These are phyloP conservation scores for Anguilla megastoma DNA, from an alignment of 2,797 vertebrate species.

Conservation along the genomic window DNA sequence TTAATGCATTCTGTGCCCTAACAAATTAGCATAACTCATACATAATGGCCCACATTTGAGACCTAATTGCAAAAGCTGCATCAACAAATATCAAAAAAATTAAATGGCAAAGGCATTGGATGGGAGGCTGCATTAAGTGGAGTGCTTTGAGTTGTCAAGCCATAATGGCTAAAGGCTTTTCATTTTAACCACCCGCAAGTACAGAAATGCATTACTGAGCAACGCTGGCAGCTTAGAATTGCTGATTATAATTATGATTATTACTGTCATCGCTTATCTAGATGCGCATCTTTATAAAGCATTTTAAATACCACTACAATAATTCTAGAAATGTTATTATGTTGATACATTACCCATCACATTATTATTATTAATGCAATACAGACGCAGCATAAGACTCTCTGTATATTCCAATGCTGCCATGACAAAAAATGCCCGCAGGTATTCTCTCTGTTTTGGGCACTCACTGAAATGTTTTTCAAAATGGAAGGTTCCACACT, in stretches of 20 bases:
- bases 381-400: conserved; percentile 43
- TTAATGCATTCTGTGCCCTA: conserved; percentile 99
- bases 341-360: conserved; percentile 68
- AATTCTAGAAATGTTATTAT: conserved; percentile 75
- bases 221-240: conserved; percentile 58
- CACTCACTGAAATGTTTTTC: conserved; percentile 59
- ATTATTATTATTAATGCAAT: conserved; percentile 62
- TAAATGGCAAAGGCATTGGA: conserved; percentile 72
- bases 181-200: conserved; percentile 73
- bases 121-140: conserved; percentile 69
- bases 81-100: conserved; percentile 71
- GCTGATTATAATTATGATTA: conserved; percentile 72
- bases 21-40: conserved; percentile 99
- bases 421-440: conserved; percentile 32
- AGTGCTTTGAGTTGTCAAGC: conserved; percentile 68
- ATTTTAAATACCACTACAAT: conserved; percentile 63
- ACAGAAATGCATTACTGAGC: conserved; percentile 64
- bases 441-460: conserved; percentile 51
- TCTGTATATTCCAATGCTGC: conserved; percentile 72
- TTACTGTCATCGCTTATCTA: conserved; percentile 67
- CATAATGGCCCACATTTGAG: conserved; percentile 96
- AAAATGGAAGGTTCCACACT: conserved; percentile 56
- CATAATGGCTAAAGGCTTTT: conserved; percentile 77
- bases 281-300: conserved; percentile 66
- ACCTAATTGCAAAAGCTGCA: conserved; percentile 68